Evolutionary conservation across 2,888 invertebrate genomes (phyloP).

Genomic region (Azorinus chamasolen): DNA sequence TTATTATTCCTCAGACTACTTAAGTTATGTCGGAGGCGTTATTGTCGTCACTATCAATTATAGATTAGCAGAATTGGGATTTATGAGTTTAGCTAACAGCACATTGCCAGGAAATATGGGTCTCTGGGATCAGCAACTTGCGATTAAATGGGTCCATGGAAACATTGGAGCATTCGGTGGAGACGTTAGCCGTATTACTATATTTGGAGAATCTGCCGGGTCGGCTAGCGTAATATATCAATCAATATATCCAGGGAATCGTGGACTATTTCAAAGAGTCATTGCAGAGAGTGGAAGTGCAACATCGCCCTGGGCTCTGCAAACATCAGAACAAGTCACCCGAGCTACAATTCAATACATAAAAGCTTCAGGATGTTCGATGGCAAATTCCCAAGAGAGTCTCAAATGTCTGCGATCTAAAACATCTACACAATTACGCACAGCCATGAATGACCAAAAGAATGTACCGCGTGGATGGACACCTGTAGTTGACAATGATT

Average conservation of each 20-base stretch:
- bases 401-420: too few species aligned
- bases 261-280: too few species aligned
- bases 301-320: neutral
- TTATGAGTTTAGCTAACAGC: slow-evolving; percentile 60
- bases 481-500: slow-evolving; percentile 28
- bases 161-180: slow-evolving; percentile 71
- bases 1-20: slow-evolving; percentile 24
- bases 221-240: slow-evolving; percentile 65
- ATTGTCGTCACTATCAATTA: slow-evolving; percentile 71
- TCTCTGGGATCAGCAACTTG: slow-evolving; percentile 73
- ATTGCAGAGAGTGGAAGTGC: slow-evolving; percentile 71
- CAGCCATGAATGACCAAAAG: neutral
- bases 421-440: too few species aligned
- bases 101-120: slow-evolving; percentile 72
- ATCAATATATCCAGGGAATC: slow-evolving; percentile 60
- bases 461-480: slow-evolving; percentile 14
- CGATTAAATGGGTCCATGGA: slow-evolving; percentile 71
- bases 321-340: slow-evolving; percentile 1
- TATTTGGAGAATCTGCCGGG: slow-evolving; percentile 77
- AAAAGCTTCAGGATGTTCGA: slow-evolving; percentile 11
- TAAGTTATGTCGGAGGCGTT: slow-evolving; percentile 46
- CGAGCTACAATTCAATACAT: too few species aligned
- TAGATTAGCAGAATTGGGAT: slow-evolving; percentile 65
- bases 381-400: slow-evolving; percentile 1
- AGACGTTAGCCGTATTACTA: slow-evolving; percentile 62